Base-by-base conservation (phyloP, 2,888 invertebrate species). In the Drosophila basisetae region DNA sequence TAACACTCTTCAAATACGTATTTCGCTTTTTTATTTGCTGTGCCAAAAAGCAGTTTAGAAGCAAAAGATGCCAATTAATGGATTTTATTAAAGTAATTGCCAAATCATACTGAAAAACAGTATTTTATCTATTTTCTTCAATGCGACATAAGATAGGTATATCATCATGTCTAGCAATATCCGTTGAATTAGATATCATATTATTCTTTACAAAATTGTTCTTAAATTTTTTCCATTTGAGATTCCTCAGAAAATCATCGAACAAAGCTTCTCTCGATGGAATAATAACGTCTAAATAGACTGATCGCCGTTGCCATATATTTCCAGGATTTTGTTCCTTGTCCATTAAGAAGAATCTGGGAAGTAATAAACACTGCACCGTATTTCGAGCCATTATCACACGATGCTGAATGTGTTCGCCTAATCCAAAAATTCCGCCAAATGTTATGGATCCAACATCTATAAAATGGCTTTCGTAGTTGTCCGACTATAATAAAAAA, bases 271-370 rank as follows among this genome's bases (percentile, higher is more conserved):
- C 80, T 35, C 92, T 83, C 1, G 92, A 91, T 7, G 93, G 93
- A 64, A 93, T 91, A 2, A 91, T 91, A 9, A 89, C 80, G 28
- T 93, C 81, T 18, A 93, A 64, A 60, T 92, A 92, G 62, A 92
- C 90, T 25, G 87, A 71, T 60, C 92, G 83, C 6, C 93, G 82
- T 58, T 92, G 92, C 93, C 93, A 93, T 28, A 93, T 83, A 69
- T 93, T 93, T 16, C 92, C 93, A 0, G 91, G 91, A 74, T 93
- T 93, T 79, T 93, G 93, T 7, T 86, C 73, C 25, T 86, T 95
- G 80, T 96, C 95, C 47, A 95, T 89, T 25, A 97, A 93, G 95
- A 96, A 96, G 84, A 95, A 95, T 73, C 95, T 94, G 0, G 97
- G 97, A 67, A 97, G 92, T 43, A 96, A 92, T 87, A 97, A 94